Percentiles rank a stretch among this genome's conserved stretches.
phyloP scores from a whole-genome alignment of 2,797 vertebrate genomes.

The Nothura maculosa region DNA sequence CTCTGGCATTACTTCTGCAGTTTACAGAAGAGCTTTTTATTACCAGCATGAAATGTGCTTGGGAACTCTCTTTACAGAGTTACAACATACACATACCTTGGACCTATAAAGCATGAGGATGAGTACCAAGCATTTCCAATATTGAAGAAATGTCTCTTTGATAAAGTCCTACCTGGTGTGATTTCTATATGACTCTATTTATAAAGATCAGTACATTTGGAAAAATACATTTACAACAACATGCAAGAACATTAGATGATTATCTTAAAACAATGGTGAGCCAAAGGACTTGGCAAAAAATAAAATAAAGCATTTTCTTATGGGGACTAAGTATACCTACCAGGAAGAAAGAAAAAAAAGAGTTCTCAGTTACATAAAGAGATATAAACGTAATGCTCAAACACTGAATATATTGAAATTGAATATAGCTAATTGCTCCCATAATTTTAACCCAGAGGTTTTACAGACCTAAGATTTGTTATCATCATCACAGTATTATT shows the following conservation, averaged over 20 bases:
- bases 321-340: neutral
- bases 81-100: accelerated
- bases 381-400: neutral
- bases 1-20: neutral
- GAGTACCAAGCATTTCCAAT: neutral
- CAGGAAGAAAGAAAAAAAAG: neutral
- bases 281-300: neutral
- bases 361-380: slow-evolving; percentile 2
- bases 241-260: neutral
- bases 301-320: slow-evolving; percentile 29
- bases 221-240: slow-evolving; percentile 19
- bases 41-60: neutral
- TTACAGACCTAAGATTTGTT: neutral
- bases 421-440: neutral
- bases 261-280: slow-evolving; percentile 15
- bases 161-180: neutral
- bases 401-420: too few species aligned
- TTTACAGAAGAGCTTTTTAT: neutral
- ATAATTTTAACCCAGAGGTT: neutral
- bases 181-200: neutral
- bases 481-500: neutral
- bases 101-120: neutral
- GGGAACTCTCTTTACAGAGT: neutral
- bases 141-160: neutral
- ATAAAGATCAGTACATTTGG: neutral